These are phyloP conservation scores for Caenorhabditis sp. DNA, from an alignment of 2,888 invertebrate genomes.

Conservation along the genomic window DNA sequence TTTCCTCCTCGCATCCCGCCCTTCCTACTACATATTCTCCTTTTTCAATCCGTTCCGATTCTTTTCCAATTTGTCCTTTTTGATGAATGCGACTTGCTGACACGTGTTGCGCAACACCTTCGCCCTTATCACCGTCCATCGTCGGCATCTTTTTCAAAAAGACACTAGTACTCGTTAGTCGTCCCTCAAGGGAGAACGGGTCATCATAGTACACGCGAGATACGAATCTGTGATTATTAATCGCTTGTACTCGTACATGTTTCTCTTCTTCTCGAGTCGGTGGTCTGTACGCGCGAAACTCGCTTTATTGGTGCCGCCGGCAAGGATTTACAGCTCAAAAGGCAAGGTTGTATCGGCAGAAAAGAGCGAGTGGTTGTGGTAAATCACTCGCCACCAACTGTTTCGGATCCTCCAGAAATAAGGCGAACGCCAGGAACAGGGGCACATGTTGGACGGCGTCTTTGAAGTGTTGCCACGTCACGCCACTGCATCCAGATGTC, in stretches of 20 bases:
- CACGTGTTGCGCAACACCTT: constrained; percentile 51
- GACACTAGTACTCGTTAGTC: constrained; percentile 43
- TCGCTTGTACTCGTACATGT: constrained; percentile 16
- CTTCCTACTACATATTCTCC: neutral
- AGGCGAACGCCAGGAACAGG: constrained; percentile 5
- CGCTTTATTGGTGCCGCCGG: constrained; percentile 6
- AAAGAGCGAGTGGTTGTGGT: constrained; percentile 28
- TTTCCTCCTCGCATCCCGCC: constrained; percentile 19
- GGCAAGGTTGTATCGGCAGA: neutral
- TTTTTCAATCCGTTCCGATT: neutral
- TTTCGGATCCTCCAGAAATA: constrained; percentile 28
- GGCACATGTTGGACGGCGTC: constrained; percentile 35
- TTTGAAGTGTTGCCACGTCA: constrained; percentile 50
- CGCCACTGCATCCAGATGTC: constrained; percentile 29
- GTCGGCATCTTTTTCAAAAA: constrained; percentile 18
- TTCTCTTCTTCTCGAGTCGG: too few species aligned
- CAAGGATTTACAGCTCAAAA: constrained; percentile 37
- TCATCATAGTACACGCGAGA: constrained; percentile 24
- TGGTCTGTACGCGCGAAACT: constrained; percentile 11
- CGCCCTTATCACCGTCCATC: constrained; percentile 23
- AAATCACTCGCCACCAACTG: constrained; percentile 38
- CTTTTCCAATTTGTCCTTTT: constrained; percentile 6
- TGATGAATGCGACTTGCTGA: constrained; percentile 31
- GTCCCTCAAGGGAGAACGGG: constrained; percentile 35
- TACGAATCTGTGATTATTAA: constrained; percentile 50